phyloP scores from a whole-genome alignment of 2,113 vertebrate species.

The Formicarius rufipectus region DNA sequence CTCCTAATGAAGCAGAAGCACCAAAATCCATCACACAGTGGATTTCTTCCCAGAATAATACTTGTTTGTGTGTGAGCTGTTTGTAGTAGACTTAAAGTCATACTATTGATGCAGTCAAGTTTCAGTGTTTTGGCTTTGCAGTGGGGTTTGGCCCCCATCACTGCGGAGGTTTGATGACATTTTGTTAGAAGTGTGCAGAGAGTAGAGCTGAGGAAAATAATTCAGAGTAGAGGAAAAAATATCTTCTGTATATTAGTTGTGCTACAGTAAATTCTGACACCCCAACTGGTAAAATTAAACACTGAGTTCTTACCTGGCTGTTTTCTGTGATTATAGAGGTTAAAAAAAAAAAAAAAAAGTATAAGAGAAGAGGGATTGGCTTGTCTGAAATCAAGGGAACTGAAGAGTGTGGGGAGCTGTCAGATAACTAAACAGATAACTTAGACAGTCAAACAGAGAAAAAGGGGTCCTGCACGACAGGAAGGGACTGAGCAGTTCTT shows the following conservation, averaged over 20 bases:
- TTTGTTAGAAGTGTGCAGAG: background rate
- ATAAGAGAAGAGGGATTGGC: background rate
- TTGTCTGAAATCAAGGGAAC: background rate
- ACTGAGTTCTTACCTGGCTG: background rate
- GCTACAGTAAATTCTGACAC: background rate
- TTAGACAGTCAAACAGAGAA: background rate
- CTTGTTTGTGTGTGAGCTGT: background rate
- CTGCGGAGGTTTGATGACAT: background rate
- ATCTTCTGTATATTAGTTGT: background rate
- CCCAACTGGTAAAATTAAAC: background rate
- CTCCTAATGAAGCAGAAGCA: background rate
- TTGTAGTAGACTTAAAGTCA: background rate
- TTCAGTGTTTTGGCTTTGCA: background rate
- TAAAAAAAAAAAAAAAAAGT: background rate
- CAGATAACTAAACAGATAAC: background rate
- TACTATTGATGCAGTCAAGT: background rate
- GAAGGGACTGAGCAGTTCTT: background rate
- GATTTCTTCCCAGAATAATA: background rate
- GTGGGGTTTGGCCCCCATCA: background rate
- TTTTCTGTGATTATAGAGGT: background rate
- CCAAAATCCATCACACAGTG: background rate
- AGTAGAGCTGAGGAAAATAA: background rate
- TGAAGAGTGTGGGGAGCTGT: background rate
- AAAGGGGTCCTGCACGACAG: background rate
- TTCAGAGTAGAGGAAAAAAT: rapidly evolving